Conservation (phyloP, 2,797 vertebrate species). For the Arnoldichthys spilopterus region DNA sequence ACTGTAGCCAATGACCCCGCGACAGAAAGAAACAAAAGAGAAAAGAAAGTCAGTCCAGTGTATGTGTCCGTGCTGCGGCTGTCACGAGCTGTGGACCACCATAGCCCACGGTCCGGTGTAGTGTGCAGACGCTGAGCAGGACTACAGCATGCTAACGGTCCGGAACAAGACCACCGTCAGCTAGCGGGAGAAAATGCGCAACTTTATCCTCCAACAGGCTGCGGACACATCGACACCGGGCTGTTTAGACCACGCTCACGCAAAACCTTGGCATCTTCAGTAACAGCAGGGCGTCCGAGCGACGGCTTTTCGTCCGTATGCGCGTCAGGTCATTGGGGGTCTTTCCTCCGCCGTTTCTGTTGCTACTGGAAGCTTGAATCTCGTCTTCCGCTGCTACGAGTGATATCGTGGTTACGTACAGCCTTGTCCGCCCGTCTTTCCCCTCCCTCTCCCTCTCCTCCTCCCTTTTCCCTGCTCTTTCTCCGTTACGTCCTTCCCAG, state of each 20-base stretch:
- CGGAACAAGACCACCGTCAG: no score
- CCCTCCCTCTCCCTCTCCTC: conserved; percentile 73
- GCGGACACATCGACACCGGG: not conserved
- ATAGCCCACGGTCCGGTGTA: conserved; percentile 10
- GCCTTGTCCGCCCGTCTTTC: conserved; percentile 63
- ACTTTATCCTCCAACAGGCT: conserved; percentile 26
- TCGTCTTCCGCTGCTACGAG: conserved; percentile 71
- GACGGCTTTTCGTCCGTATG: conserved; percentile 53
- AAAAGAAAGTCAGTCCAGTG: conserved; percentile 21
- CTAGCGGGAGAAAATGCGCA: conserved; percentile 12
- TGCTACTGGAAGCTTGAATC: conserved; percentile 66
- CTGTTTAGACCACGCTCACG: conserved; percentile 3
- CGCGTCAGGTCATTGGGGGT: conserved; percentile 51
- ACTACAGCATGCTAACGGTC: not conserved
- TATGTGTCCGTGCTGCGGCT: not conserved
- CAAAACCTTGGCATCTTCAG: conserved; percentile 20
- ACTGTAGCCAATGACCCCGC: conserved; percentile 3
- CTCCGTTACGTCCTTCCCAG: conserved; percentile 77
- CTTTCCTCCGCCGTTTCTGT: conserved; percentile 53
- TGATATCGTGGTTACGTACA: conserved; percentile 66
- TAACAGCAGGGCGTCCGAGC: not conserved
- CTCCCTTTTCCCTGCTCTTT: conserved; percentile 64
- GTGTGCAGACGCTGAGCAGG: not conserved
- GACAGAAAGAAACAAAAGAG: not conserved
- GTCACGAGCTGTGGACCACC: conserved; percentile 24